Percentiles rank a stretch among this genome's conserved stretches.
phyloP scores from a whole-genome alignment of 2,113 vertebrate species.

The Sinocyclocheilus grahami region DNA sequence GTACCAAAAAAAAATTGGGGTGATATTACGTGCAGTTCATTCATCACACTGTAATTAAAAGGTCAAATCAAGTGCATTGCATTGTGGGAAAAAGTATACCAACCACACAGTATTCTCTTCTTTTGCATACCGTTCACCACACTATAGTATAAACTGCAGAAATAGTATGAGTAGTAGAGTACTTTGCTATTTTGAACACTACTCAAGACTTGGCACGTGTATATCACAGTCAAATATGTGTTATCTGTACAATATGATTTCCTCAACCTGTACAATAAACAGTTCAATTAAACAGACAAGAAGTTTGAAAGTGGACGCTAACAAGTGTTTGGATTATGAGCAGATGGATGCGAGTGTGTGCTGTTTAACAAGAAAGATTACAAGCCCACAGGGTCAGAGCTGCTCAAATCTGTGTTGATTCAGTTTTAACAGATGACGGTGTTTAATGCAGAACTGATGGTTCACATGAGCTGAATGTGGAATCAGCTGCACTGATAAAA shows the following conservation, averaged over 20 bases:
- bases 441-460: constrained; percentile 15
- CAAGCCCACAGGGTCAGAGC: constrained; percentile 22
- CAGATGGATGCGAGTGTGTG: neutral
- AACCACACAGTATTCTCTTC: neutral
- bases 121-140: neutral
- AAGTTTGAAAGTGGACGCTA: neutral
- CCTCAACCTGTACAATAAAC: neutral
- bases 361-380: constrained; percentile 42
- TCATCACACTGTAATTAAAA: neutral
- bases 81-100: neutral
- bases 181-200: neutral
- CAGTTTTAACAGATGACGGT: constrained; percentile 12
- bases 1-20: no score
- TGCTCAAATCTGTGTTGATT: constrained; percentile 19
- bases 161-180: neutral
- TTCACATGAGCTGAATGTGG: neutral
- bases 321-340: neutral
- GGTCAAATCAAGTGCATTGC: neutral
- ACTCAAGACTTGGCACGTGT: neutral
- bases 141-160: no score
- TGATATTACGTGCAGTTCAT: no score
- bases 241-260: neutral
- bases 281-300: neutral
- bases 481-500: neutral
- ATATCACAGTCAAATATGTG: neutral